A percentile compares a stretch with the other conserved stretches of the same genome.
phyloP scores from a whole-genome alignment of 2,797 vertebrate species.

The Bucorvus abyssinicus region DNA sequence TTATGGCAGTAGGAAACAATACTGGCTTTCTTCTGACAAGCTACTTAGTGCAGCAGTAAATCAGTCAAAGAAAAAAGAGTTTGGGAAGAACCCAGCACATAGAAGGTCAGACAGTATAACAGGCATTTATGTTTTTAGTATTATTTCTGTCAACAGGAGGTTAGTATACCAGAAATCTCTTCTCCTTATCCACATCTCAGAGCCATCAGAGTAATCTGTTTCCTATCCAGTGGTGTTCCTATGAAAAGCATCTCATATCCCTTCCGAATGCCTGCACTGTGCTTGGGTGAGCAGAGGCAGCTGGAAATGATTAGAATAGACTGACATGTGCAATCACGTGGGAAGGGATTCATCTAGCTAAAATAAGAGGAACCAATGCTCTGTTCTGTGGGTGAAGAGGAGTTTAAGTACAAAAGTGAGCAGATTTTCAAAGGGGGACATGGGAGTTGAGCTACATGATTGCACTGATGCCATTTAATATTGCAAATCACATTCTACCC shows the following conservation, averaged over 20 bases:
- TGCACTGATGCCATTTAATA: slow-evolving; percentile 45
- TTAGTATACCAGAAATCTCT: neutral
- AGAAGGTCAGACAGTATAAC: neutral
- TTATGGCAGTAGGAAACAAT: neutral
- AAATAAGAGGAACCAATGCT: slow-evolving; percentile 11
- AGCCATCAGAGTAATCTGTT: neutral
- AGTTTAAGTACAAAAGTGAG: slow-evolving; percentile 47
- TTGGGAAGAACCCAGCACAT: neutral
- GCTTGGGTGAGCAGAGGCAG: slow-evolving; percentile 27
- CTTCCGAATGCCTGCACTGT: accelerated
- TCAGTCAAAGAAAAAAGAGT: neutral
- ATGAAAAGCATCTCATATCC: neutral
- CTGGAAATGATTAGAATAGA: slow-evolving; percentile 46
- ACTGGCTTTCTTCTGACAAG: neutral
- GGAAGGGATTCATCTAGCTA: neutral
- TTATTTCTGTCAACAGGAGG: neutral
- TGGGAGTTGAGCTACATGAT: slow-evolving; percentile 6
- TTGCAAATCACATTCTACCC: slow-evolving; percentile 38
- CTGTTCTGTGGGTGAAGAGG: neutral
- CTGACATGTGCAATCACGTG: slow-evolving; percentile 6
- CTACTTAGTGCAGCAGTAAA: neutral
- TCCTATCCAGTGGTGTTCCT: neutral
- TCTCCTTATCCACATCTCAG: neutral
- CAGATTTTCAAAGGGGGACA: slow-evolving; percentile 38
- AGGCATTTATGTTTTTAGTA: neutral